Percentiles rank a stretch among this genome's conserved stretches.
Conservation (phyloP, 2,113 vertebrate genomes). For the Kryptolebias marmoratus region DNA sequence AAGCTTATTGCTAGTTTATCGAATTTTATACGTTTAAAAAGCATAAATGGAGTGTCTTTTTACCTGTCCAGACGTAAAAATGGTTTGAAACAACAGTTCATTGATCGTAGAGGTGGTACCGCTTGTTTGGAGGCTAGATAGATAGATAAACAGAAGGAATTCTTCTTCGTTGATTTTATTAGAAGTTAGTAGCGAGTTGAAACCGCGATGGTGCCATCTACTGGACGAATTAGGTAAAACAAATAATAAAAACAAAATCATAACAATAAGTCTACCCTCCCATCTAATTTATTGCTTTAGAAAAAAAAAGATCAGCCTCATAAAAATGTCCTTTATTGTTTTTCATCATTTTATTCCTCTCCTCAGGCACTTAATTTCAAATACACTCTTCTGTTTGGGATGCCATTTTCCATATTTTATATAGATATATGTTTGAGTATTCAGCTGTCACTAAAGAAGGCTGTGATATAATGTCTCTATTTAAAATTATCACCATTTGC, state of each 20-base stretch:
- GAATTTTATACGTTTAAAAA: neutral
- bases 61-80: slow-evolving; percentile 29
- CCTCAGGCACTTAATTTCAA: no score
- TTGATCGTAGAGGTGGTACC: slow-evolving; percentile 10
- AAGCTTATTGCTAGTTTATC: no score
- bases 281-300: no score
- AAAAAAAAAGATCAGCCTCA: no score
- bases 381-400: no score
- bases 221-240: neutral
- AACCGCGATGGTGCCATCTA: neutral
- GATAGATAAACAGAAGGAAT: slow-evolving; percentile 54
- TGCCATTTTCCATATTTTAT: no score
- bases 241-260: neutral
- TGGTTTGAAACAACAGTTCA: neutral
- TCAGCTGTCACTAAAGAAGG: no score
- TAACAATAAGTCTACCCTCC: neutral
- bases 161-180: neutral
- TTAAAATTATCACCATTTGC: no score
- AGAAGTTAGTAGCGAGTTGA: neutral
- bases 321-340: no score
- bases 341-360: no score
- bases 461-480: no score
- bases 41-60: neutral
- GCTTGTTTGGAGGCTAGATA: neutral
- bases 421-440: no score